phyloP scores from a whole-genome alignment of 2,888 invertebrate species.

The Hyposoter didymator region DNA sequence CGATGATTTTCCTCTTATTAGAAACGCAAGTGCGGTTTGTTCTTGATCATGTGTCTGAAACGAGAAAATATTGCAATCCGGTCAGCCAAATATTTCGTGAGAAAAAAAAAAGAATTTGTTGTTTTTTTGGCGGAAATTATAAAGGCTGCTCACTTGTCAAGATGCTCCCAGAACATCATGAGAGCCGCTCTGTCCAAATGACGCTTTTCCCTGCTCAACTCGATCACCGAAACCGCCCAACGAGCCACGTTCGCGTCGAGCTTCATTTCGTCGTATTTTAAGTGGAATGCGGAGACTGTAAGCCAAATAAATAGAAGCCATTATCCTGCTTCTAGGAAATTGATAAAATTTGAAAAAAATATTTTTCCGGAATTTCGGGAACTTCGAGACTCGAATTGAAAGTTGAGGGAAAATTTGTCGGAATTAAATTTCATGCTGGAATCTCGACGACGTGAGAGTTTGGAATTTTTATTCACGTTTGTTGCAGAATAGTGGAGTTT shows the following conservation, averaged over 20 bases:
- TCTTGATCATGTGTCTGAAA: slow-evolving; percentile 94
- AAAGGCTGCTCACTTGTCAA: slow-evolving; percentile 91
- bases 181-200: slow-evolving; percentile 98
- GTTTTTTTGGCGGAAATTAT: neutral
- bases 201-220: slow-evolving; percentile 95
- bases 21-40: slow-evolving; percentile 94
- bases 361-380: neutral
- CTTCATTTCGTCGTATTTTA: slow-evolving; percentile 98
- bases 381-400: neutral
- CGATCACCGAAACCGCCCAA: slow-evolving; percentile 98
- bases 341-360: neutral
- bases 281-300: slow-evolving; percentile 97
- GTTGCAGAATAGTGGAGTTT: neutral
- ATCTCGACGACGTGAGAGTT: neutral
- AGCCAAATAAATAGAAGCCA: slow-evolving; percentile 69
- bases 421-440: no score
- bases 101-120: neutral
- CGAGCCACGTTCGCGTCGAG: slow-evolving; percentile 97
- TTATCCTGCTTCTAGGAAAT: neutral
- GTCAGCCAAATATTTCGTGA: neutral
- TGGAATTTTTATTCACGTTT: neutral
- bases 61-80: slow-evolving; percentile 67
- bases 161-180: slow-evolving; percentile 98
- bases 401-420: no score
- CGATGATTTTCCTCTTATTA: slow-evolving; percentile 79